These are phyloP conservation scores for Byasa hedistus DNA, from an alignment of 2,888 invertebrate species.

Conservation along the genomic window DNA sequence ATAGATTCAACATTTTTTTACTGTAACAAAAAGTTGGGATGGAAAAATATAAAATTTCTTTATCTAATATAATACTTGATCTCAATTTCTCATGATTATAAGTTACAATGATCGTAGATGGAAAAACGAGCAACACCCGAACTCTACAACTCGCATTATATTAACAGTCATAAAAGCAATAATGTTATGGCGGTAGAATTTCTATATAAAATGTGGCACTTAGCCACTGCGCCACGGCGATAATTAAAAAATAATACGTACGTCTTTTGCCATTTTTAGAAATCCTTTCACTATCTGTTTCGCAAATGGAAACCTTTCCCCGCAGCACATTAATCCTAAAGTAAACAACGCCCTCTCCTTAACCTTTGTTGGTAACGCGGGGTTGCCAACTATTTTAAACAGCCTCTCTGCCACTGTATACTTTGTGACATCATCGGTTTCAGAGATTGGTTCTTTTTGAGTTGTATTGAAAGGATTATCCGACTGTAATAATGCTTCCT, in stretches of 20 bases:
- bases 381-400: constrained; percentile 85
- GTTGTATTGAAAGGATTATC: constrained; percentile 64
- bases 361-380: constrained; percentile 85
- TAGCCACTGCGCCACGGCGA: no score
- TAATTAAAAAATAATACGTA: constrained; percentile 52
- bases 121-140: no score
- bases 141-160: no score
- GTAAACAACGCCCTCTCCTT: constrained; percentile 88
- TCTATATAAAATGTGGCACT: no score
- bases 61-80: no score
- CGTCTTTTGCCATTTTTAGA: constrained; percentile 87
- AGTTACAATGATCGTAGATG: no score
- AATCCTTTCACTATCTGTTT: constrained; percentile 87
- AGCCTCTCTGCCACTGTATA: constrained; percentile 84
- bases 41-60: no score
- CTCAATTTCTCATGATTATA: no score
- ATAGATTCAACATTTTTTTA: no score
- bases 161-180: no score
- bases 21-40: no score
- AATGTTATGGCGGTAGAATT: no score
- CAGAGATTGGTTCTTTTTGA: constrained; percentile 38
- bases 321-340: constrained; percentile 89
- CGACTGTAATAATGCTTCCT: constrained; percentile 54
- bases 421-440: constrained; percentile 79
- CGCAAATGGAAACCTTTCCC: constrained; percentile 87